Evolutionary conservation across 2,888 invertebrate species (phyloP).

Genomic region (Microctonus aethiopoides): DNA sequence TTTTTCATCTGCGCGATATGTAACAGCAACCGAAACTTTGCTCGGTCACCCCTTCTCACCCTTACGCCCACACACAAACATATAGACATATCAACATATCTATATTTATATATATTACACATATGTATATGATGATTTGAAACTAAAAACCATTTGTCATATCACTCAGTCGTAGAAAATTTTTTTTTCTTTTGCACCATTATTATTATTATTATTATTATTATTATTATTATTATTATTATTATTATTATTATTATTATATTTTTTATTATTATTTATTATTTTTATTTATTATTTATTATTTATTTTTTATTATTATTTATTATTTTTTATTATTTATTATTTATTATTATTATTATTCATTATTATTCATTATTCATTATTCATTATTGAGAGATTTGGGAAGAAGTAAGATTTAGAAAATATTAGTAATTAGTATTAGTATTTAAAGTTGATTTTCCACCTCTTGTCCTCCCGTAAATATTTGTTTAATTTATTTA

Average conservation of each 20-base stretch:
- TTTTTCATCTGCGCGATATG: conserved; percentile 17
- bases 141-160: conserved; percentile 65
- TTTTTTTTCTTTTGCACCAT: conserved; percentile 42
- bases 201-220: not conserved
- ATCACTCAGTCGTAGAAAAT: conserved; percentile 55
- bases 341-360: not conserved
- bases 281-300: too few relatives aligned
- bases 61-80: conserved; percentile 38
- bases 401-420: too few relatives aligned
- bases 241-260: too few relatives aligned
- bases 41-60: conserved; percentile 37
- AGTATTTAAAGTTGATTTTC: too few relatives aligned
- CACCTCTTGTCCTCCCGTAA: too few relatives aligned
- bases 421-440: too few relatives aligned
- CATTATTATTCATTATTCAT: too few relatives aligned
- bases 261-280: too few relatives aligned
- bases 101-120: conserved; percentile 23
- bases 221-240: too few relatives aligned
- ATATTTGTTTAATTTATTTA: not conserved
- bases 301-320: too few relatives aligned
- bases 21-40: conserved; percentile 18
- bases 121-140: conserved; percentile 23
- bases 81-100: conserved; percentile 36
- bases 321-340: too few relatives aligned
- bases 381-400: too few relatives aligned